phyloP scores from a whole-genome alignment of 2,888 invertebrate species.

The Dorcus hopei region DNA sequence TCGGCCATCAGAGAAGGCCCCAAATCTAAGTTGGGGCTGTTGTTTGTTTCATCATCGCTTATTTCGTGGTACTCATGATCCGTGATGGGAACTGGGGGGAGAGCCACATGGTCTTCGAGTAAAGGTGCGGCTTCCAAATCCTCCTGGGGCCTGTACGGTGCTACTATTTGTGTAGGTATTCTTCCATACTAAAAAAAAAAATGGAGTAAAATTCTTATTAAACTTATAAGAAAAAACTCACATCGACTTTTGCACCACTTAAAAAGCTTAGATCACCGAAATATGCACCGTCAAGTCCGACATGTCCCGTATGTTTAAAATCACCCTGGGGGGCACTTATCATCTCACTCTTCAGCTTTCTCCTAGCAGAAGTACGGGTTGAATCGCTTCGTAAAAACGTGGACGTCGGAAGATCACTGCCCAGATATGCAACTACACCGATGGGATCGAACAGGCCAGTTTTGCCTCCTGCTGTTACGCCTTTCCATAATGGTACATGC shows the following conservation, averaged over 20 bases:
- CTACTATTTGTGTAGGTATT: slow-evolving; percentile 84
- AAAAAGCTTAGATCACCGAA: slow-evolving; percentile 89
- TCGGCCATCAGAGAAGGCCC: slow-evolving; percentile 89
- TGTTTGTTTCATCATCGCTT: slow-evolving; percentile 69
- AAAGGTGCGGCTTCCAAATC: slow-evolving; percentile 71
- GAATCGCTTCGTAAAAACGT: slow-evolving; percentile 53
- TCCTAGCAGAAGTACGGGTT: slow-evolving; percentile 55
- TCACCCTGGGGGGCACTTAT: slow-evolving; percentile 97
- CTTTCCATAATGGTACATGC: slow-evolving; percentile 80
- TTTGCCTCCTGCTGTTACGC: slow-evolving; percentile 82
- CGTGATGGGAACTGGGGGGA: slow-evolving; percentile 44
- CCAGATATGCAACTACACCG: slow-evolving; percentile 83
- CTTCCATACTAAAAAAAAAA: slow-evolving; percentile 60
- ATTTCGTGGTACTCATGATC: slow-evolving; percentile 83
- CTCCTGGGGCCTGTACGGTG: slow-evolving; percentile 85
- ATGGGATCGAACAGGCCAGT: slow-evolving; percentile 91
- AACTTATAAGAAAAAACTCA: slow-evolving; percentile 26
- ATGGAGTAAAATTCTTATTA: slow-evolving; percentile 1
- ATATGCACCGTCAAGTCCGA: slow-evolving; percentile 94
- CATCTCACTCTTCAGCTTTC: slow-evolving; percentile 83
- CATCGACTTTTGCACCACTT: slow-evolving; percentile 55
- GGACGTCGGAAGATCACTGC: slow-evolving; percentile 66
- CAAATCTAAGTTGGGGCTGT: slow-evolving; percentile 64
- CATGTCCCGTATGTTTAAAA: slow-evolving; percentile 91
- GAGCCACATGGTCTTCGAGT: slow-evolving; percentile 47